Percentiles rank a stretch among this genome's conserved stretches.
These are phyloP conservation scores for Porites divaricata DNA, from an alignment of 92 coral and sea anemone genomes.

Conservation along the genomic window DNA sequence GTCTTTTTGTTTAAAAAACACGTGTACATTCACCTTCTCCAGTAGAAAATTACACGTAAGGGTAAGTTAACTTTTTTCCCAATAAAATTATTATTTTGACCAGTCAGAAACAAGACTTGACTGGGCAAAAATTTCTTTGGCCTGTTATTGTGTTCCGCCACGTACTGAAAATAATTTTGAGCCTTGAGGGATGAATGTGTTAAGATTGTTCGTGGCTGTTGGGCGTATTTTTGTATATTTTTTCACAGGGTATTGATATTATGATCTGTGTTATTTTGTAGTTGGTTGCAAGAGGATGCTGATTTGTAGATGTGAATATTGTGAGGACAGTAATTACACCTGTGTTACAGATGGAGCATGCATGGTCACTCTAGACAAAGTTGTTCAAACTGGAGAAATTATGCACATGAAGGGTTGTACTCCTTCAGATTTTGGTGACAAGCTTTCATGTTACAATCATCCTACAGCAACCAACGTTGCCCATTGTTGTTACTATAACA, in stretches of 20 bases:
- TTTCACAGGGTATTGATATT: background rate
- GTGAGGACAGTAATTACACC: constrained; percentile 45
- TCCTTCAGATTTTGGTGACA: background rate
- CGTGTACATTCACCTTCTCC: no score
- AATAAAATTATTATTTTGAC: no score
- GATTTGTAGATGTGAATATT: constrained; percentile 53
- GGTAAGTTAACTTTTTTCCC: no score
- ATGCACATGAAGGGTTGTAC: constrained; percentile 29
- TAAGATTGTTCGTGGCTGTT: no score
- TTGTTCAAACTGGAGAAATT: background rate
- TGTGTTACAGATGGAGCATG: constrained; percentile 67
- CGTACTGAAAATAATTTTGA: no score
- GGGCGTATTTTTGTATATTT: no score
- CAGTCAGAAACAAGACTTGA: no score
- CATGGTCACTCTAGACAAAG: constrained; percentile 22
- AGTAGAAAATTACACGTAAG: no score
- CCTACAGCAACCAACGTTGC: background rate
- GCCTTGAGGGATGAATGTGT: no score
- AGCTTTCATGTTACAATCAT: constrained; percentile 27
- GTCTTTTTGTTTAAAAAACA: no score
- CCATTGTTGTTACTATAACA: constrained; percentile 70
- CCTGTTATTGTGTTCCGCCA: no score
- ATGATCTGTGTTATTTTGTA: constrained; percentile 5
- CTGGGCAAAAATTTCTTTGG: no score
- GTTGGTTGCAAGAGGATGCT: background rate